phyloP scores from a whole-genome alignment of 2,113 vertebrate genomes.

The Forbesichthys papilliferus region DNA sequence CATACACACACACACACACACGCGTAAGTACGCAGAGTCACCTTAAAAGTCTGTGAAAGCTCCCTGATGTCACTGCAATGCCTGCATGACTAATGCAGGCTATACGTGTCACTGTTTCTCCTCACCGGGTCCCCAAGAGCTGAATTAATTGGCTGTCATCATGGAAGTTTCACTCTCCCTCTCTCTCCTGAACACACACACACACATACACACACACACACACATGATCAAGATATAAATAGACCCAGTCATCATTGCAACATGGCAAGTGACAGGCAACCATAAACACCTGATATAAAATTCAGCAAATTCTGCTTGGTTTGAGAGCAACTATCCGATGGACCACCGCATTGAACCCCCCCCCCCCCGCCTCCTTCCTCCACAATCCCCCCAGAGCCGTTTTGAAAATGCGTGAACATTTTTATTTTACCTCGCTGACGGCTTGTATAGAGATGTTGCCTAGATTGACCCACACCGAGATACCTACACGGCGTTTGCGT shows the following conservation, averaged over 20 bases:
- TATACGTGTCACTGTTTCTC: conserved; percentile 61
- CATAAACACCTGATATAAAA: conserved; percentile 49
- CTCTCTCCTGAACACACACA: not conserved
- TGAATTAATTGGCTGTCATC: conserved; percentile 80
- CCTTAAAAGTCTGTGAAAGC: conserved; percentile 70
- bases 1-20: conserved; percentile 27
- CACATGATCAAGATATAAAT: conserved; percentile 67
- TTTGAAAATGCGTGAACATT: not conserved
- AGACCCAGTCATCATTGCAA: conserved; percentile 60
- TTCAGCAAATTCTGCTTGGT: conserved; percentile 41
- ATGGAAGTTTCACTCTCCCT: conserved; percentile 34
- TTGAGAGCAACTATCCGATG: conserved; percentile 31
- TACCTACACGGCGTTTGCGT: no score
- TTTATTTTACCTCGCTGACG: not conserved
- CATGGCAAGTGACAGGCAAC: conserved; percentile 57
- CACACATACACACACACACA: conserved; percentile 28
- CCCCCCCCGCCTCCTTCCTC: not conserved
- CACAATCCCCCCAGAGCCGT: not conserved
- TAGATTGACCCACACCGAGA: no score
- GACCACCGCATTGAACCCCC: not conserved
- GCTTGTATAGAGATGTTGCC: no score
- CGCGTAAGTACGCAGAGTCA: conserved; percentile 46
- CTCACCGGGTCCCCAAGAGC: conserved; percentile 58
- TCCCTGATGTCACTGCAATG: conserved; percentile 63
- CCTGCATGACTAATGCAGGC: conserved; percentile 73